phyloP scores from a whole-genome alignment of 1,140 invertebrate genomes.

The Bradynema listronoti region DNA sequence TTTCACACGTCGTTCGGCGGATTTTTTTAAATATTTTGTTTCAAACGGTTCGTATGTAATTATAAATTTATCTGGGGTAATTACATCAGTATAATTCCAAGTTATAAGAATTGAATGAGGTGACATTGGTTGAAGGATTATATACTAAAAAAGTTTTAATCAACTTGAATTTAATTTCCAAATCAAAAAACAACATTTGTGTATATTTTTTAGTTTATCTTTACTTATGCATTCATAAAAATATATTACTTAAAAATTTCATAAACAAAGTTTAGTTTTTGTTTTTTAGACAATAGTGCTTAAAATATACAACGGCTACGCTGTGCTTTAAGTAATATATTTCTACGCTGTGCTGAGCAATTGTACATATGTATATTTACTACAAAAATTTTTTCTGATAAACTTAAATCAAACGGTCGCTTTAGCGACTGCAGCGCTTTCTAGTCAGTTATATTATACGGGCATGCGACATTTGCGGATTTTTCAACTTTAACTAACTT shows the following conservation, averaged over 20 bases:
- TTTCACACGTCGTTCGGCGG: too few species aligned
- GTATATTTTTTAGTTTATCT: background rate
- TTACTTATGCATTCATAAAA: background rate
- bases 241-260: constrained; percentile 2
- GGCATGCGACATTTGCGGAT: too few species aligned
- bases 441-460: too few species aligned
- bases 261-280: background rate
- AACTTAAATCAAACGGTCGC: too few species aligned
- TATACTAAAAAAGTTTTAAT: constrained; percentile 14
- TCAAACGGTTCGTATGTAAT: too few species aligned
- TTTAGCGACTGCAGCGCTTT: too few species aligned
- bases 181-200: constrained; percentile 4
- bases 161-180: background rate
- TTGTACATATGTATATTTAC: too few species aligned
- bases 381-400: too few species aligned
- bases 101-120: constrained; percentile 25
- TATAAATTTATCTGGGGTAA: constrained; percentile 5
- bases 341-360: too few species aligned
- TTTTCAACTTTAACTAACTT: too few species aligned
- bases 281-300: background rate
- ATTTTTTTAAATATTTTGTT: too few species aligned
- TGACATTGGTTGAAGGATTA: constrained; percentile 28
- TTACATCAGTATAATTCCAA: constrained; percentile 13
- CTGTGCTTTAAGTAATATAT: too few species aligned
- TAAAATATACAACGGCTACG: background rate